Evolutionary conservation across 1,140 invertebrate species (phyloP).

Genomic region (Zaprionus ghesquierei): DNA sequence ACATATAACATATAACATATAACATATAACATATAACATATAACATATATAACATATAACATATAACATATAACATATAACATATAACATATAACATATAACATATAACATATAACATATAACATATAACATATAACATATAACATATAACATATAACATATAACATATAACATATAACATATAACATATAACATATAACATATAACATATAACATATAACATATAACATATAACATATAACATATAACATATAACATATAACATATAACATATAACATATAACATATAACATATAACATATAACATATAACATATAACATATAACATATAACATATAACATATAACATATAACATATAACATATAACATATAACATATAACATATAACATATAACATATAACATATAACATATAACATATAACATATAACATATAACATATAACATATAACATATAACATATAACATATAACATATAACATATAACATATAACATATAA

Average conservation of each 20-base stretch:
- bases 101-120: constrained; percentile 6
- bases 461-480: constrained; percentile 4
- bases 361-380: constrained; percentile 5
- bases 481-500: constrained; percentile 3
- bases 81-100: constrained; percentile 5
- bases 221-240: constrained; percentile 5
- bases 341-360: constrained; percentile 3
- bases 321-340: constrained; percentile 4
- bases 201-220: constrained; percentile 3
- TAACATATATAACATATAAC: constrained; percentile 3
- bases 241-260: constrained; percentile 6
- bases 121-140: neutral
- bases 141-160: constrained; percentile 4
- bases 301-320: constrained; percentile 6
- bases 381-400: constrained; percentile 6
- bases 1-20: constrained; percentile 6
- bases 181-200: constrained; percentile 4
- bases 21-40: constrained; percentile 5
- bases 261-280: neutral
- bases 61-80: constrained; percentile 3
- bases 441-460: constrained; percentile 6
- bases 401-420: neutral
- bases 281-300: constrained; percentile 4
- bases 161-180: constrained; percentile 6
- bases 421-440: constrained; percentile 4